Percentiles rank a stretch among this genome's conserved stretches.
Evolutionary conservation across 92 coral and sea anemone species (phyloP).

Genomic region (Anthopleura xanthogrammica): DNA sequence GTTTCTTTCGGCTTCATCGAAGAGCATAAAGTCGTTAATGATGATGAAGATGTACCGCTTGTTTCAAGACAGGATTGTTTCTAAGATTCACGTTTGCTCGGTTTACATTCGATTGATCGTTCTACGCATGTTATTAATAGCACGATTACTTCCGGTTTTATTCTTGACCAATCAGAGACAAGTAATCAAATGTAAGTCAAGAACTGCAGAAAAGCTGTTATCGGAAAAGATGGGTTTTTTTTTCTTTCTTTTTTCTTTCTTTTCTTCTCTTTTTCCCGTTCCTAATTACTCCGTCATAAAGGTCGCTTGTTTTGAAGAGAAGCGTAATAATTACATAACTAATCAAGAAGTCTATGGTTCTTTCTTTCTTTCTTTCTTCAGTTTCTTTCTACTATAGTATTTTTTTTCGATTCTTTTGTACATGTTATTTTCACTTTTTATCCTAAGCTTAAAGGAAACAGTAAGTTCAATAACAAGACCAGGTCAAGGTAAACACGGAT

Average conservation of each 20-base stretch:
- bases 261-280: not conserved
- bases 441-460: not conserved
- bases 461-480: not conserved
- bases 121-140: conserved; percentile 35
- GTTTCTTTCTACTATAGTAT: too few relatives aligned
- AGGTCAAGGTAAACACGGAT: not conserved
- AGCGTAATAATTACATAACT: not conserved
- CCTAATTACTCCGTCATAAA: not conserved
- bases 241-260: not conserved
- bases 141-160: conserved; percentile 36
- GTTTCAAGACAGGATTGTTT: conserved; percentile 9
- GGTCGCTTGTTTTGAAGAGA: not conserved
- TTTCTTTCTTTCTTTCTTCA: too few relatives aligned
- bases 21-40: not conserved
- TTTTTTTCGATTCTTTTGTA: not conserved
- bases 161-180: conserved; percentile 24
- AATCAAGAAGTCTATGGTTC: too few relatives aligned
- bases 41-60: not conserved
- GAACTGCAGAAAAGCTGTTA: too few relatives aligned
- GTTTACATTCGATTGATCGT: conserved; percentile 26
- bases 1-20: not conserved
- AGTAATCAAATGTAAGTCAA: not conserved
- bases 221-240: too few relatives aligned
- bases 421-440: not conserved
- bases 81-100: conserved; percentile 28